Base-by-base conservation (phyloP, 2,888 invertebrate genomes). In the Melieria crassipennis region DNA sequence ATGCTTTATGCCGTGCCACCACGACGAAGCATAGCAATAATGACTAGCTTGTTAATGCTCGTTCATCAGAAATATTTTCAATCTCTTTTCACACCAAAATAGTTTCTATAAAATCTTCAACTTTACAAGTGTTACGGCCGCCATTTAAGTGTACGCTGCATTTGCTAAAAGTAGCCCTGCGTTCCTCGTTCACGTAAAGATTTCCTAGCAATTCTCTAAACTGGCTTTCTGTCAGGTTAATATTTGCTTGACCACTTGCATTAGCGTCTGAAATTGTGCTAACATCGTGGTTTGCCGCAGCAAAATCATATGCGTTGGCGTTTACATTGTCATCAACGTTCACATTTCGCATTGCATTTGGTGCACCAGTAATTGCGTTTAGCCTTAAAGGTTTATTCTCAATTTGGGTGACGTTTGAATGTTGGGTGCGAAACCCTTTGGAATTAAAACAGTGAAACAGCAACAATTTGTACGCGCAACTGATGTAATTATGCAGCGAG, bases 51-150 rank as follows among this genome's bases (percentile, higher is more conserved):
- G 63, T 60, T 43, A 73, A 52, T 3, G 71, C 75, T n/a, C 56
- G 60, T 10, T 6, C 50, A 48, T 74, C 77, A 5, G 76, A 71
- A 67, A 77, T 77, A 13, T 50, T 56, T 61, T 73, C 63, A 2
- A 68, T 67, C 48, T 67, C 58, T 52, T 68, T 71, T 7, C 11
- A 73, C 5, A 69, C 69, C 10, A 71, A 16, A 55, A 71, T 64
- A 3, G 65, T 69, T 0, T 70, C 65, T 9, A 71, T 62, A 42
- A 71, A 71, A 50, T 66, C 64, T 43, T 70, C 60, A 5, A 65
- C 4, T 5, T 52, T 7, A 47, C 30, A 13, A 5, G 4, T 47
- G 16, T 47, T 47, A 4, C 13, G 45, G 1, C 48, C 62, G 10
- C 62, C 62, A 62, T 47, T 62, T 13, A 62, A 62, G 7, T 48